Conservation (phyloP, 2,113 vertebrate species). For the Austrofundulus limnaeus region DNA sequence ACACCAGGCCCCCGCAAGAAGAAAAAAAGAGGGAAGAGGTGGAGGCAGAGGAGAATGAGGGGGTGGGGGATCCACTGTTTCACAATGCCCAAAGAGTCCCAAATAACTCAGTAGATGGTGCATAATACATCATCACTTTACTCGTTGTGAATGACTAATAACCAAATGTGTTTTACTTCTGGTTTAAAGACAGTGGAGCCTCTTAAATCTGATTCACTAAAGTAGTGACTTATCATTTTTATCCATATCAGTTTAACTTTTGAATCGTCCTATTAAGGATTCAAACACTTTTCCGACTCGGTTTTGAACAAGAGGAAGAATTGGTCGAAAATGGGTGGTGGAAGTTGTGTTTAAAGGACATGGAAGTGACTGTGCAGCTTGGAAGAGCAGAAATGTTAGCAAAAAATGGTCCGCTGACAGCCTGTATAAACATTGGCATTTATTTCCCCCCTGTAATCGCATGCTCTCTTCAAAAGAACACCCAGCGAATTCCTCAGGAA, state of each 20-base stretch:
- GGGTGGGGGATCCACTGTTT: slow-evolving; percentile 38
- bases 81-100: slow-evolving; percentile 53
- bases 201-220: slow-evolving; percentile 42
- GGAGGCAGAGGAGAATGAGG: slow-evolving; percentile 34
- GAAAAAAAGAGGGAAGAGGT: slow-evolving; percentile 39
- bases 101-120: slow-evolving; percentile 29
- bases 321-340: neutral
- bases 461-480: slow-evolving; percentile 71
- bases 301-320: slow-evolving; percentile 11
- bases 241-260: slow-evolving; percentile 31
- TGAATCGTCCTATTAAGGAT: slow-evolving; percentile 34
- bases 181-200: slow-evolving; percentile 37
- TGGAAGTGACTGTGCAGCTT: slow-evolving; percentile 46
- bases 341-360: slow-evolving; percentile 38
- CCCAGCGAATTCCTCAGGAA: slow-evolving; percentile 68
- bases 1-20: slow-evolving; percentile 64
- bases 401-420: slow-evolving; percentile 68
- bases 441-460: slow-evolving; percentile 49
- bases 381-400: slow-evolving; percentile 64
- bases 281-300: slow-evolving; percentile 17
- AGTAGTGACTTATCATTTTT: slow-evolving; percentile 22
- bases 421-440: slow-evolving; percentile 70
- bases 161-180: slow-evolving; percentile 52
- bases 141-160: slow-evolving; percentile 42
- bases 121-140: slow-evolving; percentile 54